Evolutionary conservation across 2,113 vertebrate genomes (phyloP).

Genomic region (Nicator chloris): DNA sequence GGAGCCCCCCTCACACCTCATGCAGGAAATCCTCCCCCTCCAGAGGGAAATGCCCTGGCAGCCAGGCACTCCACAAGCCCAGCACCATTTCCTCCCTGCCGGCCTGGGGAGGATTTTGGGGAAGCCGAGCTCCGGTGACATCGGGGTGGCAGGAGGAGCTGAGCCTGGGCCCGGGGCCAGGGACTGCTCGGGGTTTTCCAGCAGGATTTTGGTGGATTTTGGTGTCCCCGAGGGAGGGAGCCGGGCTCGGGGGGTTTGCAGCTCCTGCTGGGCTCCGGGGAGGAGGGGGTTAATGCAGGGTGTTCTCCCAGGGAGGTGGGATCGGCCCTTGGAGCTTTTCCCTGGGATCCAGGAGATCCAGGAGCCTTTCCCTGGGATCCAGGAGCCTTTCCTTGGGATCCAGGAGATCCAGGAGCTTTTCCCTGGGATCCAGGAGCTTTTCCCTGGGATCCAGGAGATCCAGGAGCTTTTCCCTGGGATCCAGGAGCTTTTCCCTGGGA

Average conservation of each 20-base stretch:
- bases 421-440: background rate
- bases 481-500: background rate
- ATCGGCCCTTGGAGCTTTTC: background rate
- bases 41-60: background rate
- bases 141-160: background rate
- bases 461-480: too few species aligned
- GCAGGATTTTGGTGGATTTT: too few species aligned
- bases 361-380: too few species aligned
- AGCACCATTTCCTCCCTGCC: constrained; percentile 20
- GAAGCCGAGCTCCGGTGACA: background rate
- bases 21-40: constrained; percentile 46
- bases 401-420: background rate
- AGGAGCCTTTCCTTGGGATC: background rate
- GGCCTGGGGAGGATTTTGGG: background rate
- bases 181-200: background rate
- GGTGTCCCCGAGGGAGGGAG: too few species aligned
- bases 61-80: background rate
- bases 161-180: background rate
- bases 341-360: too few species aligned
- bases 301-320: too few species aligned
- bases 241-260: background rate
- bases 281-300: too few species aligned
- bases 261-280: background rate
- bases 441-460: background rate
- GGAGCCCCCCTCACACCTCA: background rate